A percentile compares a stretch with the other conserved stretches of the same genome.
Evolutionary conservation across 2,797 vertebrate species (phyloP).

Genomic region (Anisognathus igniventris): DNA sequence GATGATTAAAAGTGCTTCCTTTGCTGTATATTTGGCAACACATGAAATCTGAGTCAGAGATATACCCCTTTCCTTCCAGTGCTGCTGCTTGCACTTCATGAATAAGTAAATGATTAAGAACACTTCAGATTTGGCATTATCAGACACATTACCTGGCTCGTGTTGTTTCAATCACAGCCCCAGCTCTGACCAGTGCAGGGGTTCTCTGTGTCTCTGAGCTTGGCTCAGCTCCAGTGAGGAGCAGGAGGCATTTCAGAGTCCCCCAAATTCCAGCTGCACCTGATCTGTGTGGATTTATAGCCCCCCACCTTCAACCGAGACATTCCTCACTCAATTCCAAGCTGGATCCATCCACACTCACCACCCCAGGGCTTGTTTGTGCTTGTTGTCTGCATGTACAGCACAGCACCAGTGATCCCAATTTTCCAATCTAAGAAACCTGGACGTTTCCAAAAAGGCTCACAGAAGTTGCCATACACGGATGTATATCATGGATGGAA

Average conservation of each 20-base stretch:
- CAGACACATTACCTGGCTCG: constrained; percentile 4
- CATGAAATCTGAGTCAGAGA: constrained; percentile 15
- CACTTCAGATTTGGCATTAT: neutral
- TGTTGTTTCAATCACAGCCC: neutral
- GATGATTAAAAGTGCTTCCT: constrained; percentile 52
- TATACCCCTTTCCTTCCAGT: neutral
- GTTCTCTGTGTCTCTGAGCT: neutral
- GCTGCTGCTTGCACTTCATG: neutral
- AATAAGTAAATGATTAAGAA: constrained; percentile 48
- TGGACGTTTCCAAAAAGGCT: constrained; percentile 23
- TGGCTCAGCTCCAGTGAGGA: neutral
- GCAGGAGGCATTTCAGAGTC: neutral
- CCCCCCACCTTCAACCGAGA: neutral
- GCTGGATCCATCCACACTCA: neutral
- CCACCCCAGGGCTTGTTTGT: neutral
- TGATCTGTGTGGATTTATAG: neutral
- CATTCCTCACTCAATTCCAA: neutral
- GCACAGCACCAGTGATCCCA: neutral
- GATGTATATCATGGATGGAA: constrained; percentile 15
- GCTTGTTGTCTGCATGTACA: neutral
- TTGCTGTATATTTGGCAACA: constrained; percentile 22
- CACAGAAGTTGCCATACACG: constrained; percentile 24
- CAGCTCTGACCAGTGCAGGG: neutral
- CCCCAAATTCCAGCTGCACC: neutral
- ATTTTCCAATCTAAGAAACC: neutral